Conservation (phyloP, 1,140 invertebrate species). For the Sogatella furcifera region DNA sequence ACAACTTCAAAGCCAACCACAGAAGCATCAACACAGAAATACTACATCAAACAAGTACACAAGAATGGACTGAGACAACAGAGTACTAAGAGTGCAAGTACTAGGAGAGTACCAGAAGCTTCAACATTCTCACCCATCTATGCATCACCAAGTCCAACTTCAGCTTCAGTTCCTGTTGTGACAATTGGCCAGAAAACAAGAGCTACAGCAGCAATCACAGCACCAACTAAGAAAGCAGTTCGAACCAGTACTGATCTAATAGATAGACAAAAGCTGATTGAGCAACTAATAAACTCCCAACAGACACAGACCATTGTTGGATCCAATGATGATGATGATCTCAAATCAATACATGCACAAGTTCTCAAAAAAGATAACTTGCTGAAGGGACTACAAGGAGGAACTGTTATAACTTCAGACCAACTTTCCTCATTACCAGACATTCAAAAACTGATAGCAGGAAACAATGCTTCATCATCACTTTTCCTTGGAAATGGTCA, state of each 20-base stretch:
- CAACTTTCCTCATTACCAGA: conserved; percentile 17
- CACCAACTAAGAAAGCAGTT: neutral
- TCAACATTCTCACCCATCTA: conserved; percentile 26
- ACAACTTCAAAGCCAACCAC: conserved; percentile 9
- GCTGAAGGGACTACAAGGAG: conserved; percentile 17
- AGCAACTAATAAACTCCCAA: conserved; percentile 14
- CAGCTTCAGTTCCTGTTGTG: conserved; percentile 12
- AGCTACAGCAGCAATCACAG: neutral
- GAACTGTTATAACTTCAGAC: conserved; percentile 12
- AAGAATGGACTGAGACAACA: conserved; percentile 7
- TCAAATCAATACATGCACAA: conserved; percentile 18
- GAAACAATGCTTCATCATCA: conserved; percentile 5
- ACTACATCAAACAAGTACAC: neutral
- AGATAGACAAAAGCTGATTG: conserved; percentile 20
- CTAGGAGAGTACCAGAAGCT: neutral
- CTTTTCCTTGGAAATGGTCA: conserved; percentile 13
- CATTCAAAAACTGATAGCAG: neutral
- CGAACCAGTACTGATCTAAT: conserved; percentile 9
- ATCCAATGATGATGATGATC: conserved; percentile 14
- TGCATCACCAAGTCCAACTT: conserved; percentile 28
- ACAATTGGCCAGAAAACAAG: conserved; percentile 12
- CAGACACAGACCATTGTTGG: conserved; percentile 7
- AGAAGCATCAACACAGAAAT: neutral
- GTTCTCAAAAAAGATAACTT: conserved; percentile 18
- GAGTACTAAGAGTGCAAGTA: too few relatives aligned